Percentiles rank a stretch among this genome's conserved stretches.
phyloP scores from a whole-genome alignment of 2,797 vertebrate genomes.

The Sebastes umbrosus region DNA sequence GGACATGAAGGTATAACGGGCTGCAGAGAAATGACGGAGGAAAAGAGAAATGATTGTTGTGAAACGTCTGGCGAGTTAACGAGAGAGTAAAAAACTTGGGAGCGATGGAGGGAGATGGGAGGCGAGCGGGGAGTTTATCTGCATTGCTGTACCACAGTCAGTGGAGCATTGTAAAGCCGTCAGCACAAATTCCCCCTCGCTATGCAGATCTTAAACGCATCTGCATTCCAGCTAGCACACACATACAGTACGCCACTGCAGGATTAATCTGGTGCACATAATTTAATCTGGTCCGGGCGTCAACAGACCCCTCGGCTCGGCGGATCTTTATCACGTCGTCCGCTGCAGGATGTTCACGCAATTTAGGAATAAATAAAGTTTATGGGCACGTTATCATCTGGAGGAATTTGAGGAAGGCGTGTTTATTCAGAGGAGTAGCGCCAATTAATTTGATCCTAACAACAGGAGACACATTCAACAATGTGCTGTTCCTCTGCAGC shows the following conservation, averaged over 20 bases:
- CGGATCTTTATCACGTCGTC: not conserved
- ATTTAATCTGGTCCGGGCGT: conserved; percentile 18
- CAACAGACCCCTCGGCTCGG: not conserved
- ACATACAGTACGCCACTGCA: conserved; percentile 5
- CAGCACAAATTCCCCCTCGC: conserved; percentile 62
- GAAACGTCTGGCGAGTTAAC: not conserved
- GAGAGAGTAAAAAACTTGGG: not conserved
- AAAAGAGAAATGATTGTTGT: no score
- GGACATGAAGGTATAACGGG: not conserved
- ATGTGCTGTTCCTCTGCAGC: not conserved
- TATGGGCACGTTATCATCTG: no score
- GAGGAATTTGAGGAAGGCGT: no score
- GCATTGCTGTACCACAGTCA: conserved; percentile 54
- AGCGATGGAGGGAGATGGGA: conserved; percentile 19
- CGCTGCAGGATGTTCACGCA: not conserved
- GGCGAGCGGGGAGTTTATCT: conserved; percentile 50
- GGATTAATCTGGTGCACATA: conserved; percentile 19
- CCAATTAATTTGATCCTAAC: not conserved
- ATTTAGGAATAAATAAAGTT: not conserved
- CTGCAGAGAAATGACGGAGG: not conserved
- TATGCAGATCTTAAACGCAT: conserved; percentile 59
- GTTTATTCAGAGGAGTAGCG: no score
- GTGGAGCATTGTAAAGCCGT: conserved; percentile 52
- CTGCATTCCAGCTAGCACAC: conserved; percentile 42
- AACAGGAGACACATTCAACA: not conserved